Conservation (phyloP, 2,797 vertebrate species). For the Dryobates pubescens region DNA sequence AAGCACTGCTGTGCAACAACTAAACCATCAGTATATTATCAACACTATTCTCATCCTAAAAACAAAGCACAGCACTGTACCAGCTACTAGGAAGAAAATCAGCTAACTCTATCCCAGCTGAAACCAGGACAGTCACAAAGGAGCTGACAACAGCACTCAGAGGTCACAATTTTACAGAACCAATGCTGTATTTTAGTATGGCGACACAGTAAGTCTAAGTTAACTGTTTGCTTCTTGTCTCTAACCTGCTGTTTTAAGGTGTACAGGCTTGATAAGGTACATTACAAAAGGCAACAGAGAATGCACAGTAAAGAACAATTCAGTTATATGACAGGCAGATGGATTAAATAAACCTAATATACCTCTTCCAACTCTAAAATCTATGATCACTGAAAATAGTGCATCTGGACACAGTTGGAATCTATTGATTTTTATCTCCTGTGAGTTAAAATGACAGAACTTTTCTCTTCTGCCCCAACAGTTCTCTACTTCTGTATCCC, state of each 20-base stretch:
- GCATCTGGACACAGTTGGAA: not conserved
- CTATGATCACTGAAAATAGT: conserved; percentile 3
- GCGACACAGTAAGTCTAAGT: not conserved
- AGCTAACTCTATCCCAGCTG: not conserved
- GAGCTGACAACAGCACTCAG: not conserved
- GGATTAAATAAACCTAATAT: not conserved
- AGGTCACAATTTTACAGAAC: not conserved
- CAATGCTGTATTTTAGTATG: not conserved
- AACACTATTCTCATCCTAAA: not conserved
- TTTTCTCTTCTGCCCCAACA: not conserved
- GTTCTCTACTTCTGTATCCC: not conserved
- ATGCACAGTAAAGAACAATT: not conserved
- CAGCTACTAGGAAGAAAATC: not conserved
- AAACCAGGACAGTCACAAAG: not conserved
- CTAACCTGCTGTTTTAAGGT: not conserved
- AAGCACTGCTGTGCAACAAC: not conserved
- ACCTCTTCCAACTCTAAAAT: not conserved
- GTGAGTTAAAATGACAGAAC: not conserved
- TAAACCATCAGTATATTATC: not conserved
- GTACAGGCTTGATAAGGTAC: not conserved
- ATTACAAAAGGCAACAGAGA: not conserved
- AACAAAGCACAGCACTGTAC: not conserved
- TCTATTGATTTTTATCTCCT: not conserved
- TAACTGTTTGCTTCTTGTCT: not conserved
- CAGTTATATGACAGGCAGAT: not conserved